Evolutionary conservation across 1,140 invertebrate genomes (phyloP), one percentile per base, ranked within the genome.

Genomic region (Sinella curviseta): DNA sequence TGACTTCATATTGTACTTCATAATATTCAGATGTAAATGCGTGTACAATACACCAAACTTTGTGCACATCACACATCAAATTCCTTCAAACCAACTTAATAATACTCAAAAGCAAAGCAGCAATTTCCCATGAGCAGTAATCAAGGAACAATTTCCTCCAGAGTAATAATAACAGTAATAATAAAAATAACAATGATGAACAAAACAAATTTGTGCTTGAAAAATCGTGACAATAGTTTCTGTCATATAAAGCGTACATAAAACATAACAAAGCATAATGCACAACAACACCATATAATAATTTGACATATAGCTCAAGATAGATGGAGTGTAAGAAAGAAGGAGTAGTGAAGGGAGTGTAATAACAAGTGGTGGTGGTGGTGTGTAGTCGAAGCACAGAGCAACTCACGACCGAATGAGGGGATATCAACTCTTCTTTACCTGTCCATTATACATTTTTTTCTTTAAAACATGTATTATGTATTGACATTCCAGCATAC

Each of bases 151-250:
- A 70, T 70, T 70, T 70, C 31, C 65, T 70, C 26, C 65, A 70
- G 65, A 70, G 14, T 31, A 70, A 33, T 70, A 70, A 70, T 70
- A 70, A 70, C 65, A 70, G 65, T 70, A 70, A 70, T 70, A 70
- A 70, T 70, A 70, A 70, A 70, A 70, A 33, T 30, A 70, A 70
- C 65, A 70, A 70, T 70, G 65, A 70, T 70, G 65, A 70, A n/a
- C 26, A 70, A 70, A 70, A 70, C 65, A 70, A 70, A 70, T 70
- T 70, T 70, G 65, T 70, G 65, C 31, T 70, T 70, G 26, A 31
- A 70, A 70, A 70, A 33, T 70, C 65, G 65, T 70, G 65, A 70
- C 65, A 70, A 33, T 31, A 60, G 65, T 70, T 70, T 31, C 28
- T 70, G 28, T 16, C 65, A 70, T 48, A 48, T n/a, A n/a, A n/a